phyloP scores from a whole-genome alignment of 2,113 vertebrate genomes.

The Accipiter virgatus region DNA sequence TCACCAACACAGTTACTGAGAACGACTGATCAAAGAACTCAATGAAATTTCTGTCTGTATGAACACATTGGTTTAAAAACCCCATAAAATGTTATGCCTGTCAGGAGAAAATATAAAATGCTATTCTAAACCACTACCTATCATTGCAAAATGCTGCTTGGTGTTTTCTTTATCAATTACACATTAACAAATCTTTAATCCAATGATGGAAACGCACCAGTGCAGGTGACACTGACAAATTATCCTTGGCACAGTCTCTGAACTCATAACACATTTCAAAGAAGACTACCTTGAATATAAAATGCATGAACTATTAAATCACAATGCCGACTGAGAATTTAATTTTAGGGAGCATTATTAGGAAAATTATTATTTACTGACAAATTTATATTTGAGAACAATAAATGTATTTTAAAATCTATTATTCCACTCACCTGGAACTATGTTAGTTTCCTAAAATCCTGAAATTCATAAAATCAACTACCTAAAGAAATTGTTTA shows the following conservation, averaged over 20 bases:
- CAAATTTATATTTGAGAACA: neutral
- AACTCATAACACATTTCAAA: constrained; percentile 52
- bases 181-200: constrained; percentile 77
- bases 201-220: constrained; percentile 64
- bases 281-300: constrained; percentile 40
- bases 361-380: neutral
- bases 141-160: constrained; percentile 69
- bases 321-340: neutral
- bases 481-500: neutral
- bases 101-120: constrained; percentile 73
- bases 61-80: constrained; percentile 67
- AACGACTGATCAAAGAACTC: constrained; percentile 55
- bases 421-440: neutral
- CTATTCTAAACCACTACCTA: constrained; percentile 69
- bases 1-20: constrained; percentile 34
- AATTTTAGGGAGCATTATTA: constrained; percentile 9
- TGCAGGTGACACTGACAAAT: constrained; percentile 62
- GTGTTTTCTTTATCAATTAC: constrained; percentile 79
- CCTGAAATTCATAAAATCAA: neutral
- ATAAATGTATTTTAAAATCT: neutral
- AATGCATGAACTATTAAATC: constrained; percentile 47
- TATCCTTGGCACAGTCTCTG: constrained; percentile 55
- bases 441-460: neutral
- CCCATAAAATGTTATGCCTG: constrained; percentile 72
- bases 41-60: constrained; percentile 51